Percentiles rank a stretch among this genome's conserved stretches.
Evolutionary conservation across 2,797 vertebrate species (phyloP).

Genomic region (Pelochelys cantorii): DNA sequence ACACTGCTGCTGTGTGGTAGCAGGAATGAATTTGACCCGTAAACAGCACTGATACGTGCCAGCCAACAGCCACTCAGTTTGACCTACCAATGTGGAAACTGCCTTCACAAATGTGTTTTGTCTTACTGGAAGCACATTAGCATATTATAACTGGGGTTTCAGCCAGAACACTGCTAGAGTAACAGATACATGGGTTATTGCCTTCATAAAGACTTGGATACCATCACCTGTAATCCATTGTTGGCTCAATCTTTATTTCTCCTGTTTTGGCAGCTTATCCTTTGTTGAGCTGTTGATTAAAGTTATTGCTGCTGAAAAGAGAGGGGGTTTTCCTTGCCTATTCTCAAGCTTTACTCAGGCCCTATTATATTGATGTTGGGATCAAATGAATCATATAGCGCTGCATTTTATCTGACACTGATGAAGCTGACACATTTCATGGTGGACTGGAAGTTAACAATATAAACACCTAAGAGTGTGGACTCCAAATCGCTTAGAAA

Average conservation of each 20-base stretch:
- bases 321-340: neutral
- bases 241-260: conserved; percentile 6
- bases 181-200: neutral
- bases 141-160: neutral
- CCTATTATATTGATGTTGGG: neutral
- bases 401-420: neutral
- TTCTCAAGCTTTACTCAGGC: neutral
- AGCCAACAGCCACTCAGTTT: conserved; percentile 32
- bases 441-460: neutral
- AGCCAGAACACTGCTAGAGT: conserved; percentile 26
- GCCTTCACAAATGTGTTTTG: conserved; percentile 54
- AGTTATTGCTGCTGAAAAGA: neutral
- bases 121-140: conserved; percentile 52
- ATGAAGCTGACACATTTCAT: neutral
- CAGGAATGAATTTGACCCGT: neutral
- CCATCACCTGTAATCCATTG: accelerated
- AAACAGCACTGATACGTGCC: conserved; percentile 44
- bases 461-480: neutral
- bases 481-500: neutral
- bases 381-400: neutral
- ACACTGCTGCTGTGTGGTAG: neutral
- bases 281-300: neutral
- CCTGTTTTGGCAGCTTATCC: neutral
- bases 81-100: neutral
- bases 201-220: neutral